Conservation (phyloP, 2,888 invertebrate genomes). For the Synanthedon tipuliformis region DNA sequence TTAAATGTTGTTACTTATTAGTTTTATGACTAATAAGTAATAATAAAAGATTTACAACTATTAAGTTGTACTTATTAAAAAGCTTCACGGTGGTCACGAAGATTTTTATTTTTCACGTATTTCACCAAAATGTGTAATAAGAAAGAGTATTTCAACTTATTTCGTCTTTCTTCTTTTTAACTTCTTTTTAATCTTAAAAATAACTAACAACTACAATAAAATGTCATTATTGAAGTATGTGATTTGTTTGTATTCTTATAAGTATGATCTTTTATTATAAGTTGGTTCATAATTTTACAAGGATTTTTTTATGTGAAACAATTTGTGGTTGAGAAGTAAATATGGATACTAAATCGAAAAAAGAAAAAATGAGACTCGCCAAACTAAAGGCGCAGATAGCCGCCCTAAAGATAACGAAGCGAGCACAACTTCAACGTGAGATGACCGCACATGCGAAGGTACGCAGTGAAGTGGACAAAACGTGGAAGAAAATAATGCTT, state of each 20-base stretch:
- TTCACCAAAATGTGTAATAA: too few species aligned
- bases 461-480: constrained; percentile 38
- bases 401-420: constrained; percentile 30
- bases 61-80: too few species aligned
- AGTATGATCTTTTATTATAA: neutral
- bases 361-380: constrained; percentile 41
- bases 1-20: too few species aligned
- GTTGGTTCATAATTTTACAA: neutral
- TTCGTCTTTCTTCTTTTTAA: too few species aligned
- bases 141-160: too few species aligned
- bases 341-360: constrained; percentile 49
- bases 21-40: too few species aligned
- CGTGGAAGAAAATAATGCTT: constrained; percentile 46
- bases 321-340: constrained; percentile 1
- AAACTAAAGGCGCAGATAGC: constrained; percentile 35
- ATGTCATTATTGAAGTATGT: neutral
- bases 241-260: neutral
- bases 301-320: too few species aligned
- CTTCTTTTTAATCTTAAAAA: too few species aligned
- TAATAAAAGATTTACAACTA: too few species aligned
- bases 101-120: too few species aligned
- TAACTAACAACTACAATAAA: too few species aligned
- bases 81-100: too few species aligned
- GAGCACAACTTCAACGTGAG: constrained; percentile 43
- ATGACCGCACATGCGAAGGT: constrained; percentile 34